Conservation (phyloP, 2,113 vertebrate genomes). For the Chloebia gouldiae region DNA sequence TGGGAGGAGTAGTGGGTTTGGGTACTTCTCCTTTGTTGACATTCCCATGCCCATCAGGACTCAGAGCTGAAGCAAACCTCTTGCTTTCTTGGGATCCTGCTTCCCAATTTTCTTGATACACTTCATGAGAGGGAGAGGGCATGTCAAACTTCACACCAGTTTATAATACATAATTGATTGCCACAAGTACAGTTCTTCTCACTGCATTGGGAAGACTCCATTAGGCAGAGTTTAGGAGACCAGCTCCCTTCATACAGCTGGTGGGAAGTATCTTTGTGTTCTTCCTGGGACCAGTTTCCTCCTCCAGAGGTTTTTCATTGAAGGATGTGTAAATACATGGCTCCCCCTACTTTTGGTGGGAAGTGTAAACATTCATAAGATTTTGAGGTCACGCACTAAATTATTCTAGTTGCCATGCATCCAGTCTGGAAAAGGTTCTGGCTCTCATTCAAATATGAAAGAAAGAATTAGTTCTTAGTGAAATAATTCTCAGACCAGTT, state of each 20-base stretch:
- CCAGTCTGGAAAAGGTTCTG: slow-evolving; percentile 18
- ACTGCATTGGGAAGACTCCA: neutral
- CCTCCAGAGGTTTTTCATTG: neutral
- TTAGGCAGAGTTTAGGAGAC: neutral
- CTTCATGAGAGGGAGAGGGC: neutral
- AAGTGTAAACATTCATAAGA: slow-evolving; percentile 7
- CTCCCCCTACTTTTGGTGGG: neutral
- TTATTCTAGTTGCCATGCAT: slow-evolving; percentile 27
- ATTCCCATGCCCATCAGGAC: neutral
- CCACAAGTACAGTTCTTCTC: neutral
- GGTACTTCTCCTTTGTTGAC: neutral
- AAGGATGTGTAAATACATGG: neutral
- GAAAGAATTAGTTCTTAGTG: slow-evolving; percentile 34
- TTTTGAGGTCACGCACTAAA: neutral
- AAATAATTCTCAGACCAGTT: slow-evolving; percentile 50
- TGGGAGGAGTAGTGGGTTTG: neutral
- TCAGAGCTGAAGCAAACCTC: neutral
- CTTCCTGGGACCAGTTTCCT: neutral
- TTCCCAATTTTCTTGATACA: neutral
- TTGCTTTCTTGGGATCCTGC: neutral
- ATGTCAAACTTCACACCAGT: neutral
- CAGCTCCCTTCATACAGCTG: neutral
- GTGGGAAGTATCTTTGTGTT: neutral
- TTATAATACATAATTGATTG: neutral
- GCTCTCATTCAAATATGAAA: slow-evolving; percentile 38